phyloP scores from a whole-genome alignment of 1,140 invertebrate species.

The Aphis gossypii region DNA sequence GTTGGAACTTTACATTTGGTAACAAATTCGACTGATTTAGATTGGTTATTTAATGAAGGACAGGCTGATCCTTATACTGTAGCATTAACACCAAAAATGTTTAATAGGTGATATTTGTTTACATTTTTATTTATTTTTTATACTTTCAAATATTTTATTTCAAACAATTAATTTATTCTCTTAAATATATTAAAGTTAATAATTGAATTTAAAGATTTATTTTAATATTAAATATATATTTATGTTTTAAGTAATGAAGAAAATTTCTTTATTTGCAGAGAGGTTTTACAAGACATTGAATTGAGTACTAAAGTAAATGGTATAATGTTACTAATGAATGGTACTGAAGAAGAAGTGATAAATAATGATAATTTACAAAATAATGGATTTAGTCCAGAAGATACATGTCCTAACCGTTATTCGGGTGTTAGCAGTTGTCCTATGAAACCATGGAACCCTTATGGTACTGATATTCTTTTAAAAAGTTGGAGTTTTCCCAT shows the following conservation, averaged over 20 bases:
- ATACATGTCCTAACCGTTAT: conserved; percentile 83
- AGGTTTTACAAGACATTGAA: conserved; percentile 35
- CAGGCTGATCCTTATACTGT: conserved; percentile 77
- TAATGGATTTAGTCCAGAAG: conserved; percentile 70
- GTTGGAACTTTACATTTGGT: conserved; percentile 85
- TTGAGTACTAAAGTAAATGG: conserved; percentile 40
- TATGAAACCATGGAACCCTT: conserved; percentile 76
- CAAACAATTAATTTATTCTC: neutral
- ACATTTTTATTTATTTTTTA: neutral
- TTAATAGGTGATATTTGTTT: conserved; percentile 64
- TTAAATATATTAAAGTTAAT: neutral
- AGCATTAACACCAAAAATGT: conserved; percentile 72
- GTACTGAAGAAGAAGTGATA: conserved; percentile 26
- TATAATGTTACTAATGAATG: conserved; percentile 41
- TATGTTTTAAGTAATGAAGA: neutral
- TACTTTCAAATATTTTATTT: neutral
- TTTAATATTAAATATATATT: conserved; percentile 4
- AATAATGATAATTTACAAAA: conserved; percentile 32
- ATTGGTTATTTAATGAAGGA: conserved; percentile 75
- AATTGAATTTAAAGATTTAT: neutral
- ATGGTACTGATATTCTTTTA: conserved; percentile 76
- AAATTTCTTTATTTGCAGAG: neutral
- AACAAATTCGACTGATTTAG: conserved; percentile 69
- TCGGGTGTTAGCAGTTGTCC: conserved; percentile 66
- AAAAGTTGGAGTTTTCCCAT: conserved; percentile 85